Percentiles rank a stretch among this genome's conserved stretches.
Conservation (phyloP, 2,888 invertebrate species). For the Callinectes sapidus region DNA sequence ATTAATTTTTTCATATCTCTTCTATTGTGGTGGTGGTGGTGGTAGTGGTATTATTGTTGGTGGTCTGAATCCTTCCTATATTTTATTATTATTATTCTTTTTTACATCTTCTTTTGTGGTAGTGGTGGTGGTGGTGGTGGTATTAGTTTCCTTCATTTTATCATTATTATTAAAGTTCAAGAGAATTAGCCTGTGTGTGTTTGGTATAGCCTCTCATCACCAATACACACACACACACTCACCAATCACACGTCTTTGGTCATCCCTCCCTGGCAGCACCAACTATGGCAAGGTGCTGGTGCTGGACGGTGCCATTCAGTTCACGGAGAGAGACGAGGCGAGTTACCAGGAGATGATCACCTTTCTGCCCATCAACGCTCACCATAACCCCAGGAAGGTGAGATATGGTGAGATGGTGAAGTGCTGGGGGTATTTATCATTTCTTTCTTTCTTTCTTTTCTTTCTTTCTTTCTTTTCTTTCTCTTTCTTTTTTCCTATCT, state of each 20-base stretch:
- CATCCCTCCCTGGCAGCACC: constrained; percentile 78
- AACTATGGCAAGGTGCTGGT: constrained; percentile 91
- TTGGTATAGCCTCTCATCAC: background rate
- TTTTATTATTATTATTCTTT: too few species aligned
- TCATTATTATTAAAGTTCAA: too few species aligned
- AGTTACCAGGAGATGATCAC: constrained; percentile 99
- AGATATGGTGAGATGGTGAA: background rate
- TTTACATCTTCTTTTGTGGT: too few species aligned
- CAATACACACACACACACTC: background rate
- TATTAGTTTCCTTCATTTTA: too few species aligned
- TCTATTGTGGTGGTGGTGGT: too few species aligned
- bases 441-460: too few species aligned
- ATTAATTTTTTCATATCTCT: background rate
- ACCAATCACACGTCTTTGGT: background rate
- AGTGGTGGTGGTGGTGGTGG: too few species aligned
- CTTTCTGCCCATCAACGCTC: constrained; percentile 92
- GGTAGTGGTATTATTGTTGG: too few species aligned
- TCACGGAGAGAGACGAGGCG: constrained; percentile 96
- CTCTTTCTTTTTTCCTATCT: too few species aligned
- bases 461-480: too few species aligned
- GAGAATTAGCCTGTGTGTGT: background rate
- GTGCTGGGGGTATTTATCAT: too few species aligned
- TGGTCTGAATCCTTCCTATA: too few species aligned
- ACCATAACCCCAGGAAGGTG: constrained; percentile 91
- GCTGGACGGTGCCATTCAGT: constrained; percentile 97